Evolutionary conservation across 2,113 vertebrate genomes (phyloP), one percentile per base, ranked within the genome.

Genomic region (Chunga burmeisteri): DNA sequence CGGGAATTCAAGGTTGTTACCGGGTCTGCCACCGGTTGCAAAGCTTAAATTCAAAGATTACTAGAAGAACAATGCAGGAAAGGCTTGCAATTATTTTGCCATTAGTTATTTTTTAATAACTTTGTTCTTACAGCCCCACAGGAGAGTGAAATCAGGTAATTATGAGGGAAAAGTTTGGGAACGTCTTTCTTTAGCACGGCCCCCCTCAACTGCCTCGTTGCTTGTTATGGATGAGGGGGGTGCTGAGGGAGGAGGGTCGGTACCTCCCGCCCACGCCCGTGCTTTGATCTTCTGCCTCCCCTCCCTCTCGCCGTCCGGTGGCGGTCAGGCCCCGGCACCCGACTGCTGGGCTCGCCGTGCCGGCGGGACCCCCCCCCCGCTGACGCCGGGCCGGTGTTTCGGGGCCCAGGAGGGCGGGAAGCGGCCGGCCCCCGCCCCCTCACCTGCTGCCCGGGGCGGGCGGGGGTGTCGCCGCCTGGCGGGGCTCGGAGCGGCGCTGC

Each of bases 391-490:
- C 3, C 52, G 25, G 53, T 11, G 34, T 13, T 47, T 2, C 16
- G 72, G 32, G 26, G 32, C 8, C 23, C 47, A n/a, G 29, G 17
- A 26, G 25, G 40, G 47, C 4, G 38, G 25, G 59, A 5, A 32
- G 62, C 36, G 46, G 26, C 15, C 14, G 21, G 6, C 53, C n/a
- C 16, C 38, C 27, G 8, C 62, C 6, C 67, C 79, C 70, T 93
- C 91, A 90, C 95, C 93, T 93, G 93, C 90, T 36, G 70, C 42
- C 67, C 36, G 42, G 71, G 75, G 75, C 40, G 27, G 77, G 67
- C 65, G 38, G 23, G 44, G 46, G 38, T 32, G 62, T 29, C n/a
- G 44, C 61, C 22, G 72, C 20, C 67, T 30, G 68, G 81, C 50
- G 32, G 78, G 50, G 63, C n/a, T 42, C 4, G 58, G 88, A 90